Percentiles rank a stretch among this genome's conserved stretches.
phyloP scores from a whole-genome alignment of 2,888 invertebrate species.

The Thyatira batis region DNA sequence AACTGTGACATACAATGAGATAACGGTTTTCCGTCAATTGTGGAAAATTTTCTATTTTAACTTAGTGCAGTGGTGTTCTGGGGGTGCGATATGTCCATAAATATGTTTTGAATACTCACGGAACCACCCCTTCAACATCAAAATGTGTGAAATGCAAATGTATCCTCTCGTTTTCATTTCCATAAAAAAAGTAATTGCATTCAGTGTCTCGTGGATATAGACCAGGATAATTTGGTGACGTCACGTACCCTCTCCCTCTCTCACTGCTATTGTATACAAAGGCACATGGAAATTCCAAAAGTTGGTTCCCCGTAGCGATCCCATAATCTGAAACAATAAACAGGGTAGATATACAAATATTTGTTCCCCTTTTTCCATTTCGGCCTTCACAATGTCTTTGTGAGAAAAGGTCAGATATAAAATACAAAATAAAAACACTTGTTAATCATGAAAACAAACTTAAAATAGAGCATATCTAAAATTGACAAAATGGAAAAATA shows the following conservation, averaged over 20 bases:
- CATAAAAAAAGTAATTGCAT: slow-evolving; percentile 96
- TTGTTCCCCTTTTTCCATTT: neutral
- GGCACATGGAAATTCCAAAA: slow-evolving; percentile 90
- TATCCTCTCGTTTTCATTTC: slow-evolving; percentile 87
- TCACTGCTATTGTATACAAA: slow-evolving; percentile 94
- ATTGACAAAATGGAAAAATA: no score
- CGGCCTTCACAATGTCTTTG: neutral
- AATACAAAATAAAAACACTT: slow-evolving; percentile 8
- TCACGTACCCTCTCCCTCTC: slow-evolving; percentile 88
- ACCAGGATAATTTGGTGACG: slow-evolving; percentile 95
- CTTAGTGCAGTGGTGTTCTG: no score
- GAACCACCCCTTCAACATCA: slow-evolving; percentile 96
- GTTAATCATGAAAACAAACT: slow-evolving; percentile 3
- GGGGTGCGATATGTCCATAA: no score
- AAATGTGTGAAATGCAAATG: slow-evolving; percentile 94
- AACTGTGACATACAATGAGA: neutral
- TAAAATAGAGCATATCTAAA: slow-evolving; percentile 12
- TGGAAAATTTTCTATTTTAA: no score
- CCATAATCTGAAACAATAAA: slow-evolving; percentile 88
- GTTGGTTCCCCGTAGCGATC: slow-evolving; percentile 90
- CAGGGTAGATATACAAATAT: neutral
- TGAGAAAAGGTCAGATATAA: slow-evolving; percentile 7
- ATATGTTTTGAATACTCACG: slow-evolving; percentile 93
- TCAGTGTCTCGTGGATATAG: slow-evolving; percentile 94
- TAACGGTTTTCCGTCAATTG: no score